Evolutionary conservation across 2,888 invertebrate species (phyloP), one percentile per base, ranked within the genome.

Genomic region (Caenorhabditis imperialis): DNA sequence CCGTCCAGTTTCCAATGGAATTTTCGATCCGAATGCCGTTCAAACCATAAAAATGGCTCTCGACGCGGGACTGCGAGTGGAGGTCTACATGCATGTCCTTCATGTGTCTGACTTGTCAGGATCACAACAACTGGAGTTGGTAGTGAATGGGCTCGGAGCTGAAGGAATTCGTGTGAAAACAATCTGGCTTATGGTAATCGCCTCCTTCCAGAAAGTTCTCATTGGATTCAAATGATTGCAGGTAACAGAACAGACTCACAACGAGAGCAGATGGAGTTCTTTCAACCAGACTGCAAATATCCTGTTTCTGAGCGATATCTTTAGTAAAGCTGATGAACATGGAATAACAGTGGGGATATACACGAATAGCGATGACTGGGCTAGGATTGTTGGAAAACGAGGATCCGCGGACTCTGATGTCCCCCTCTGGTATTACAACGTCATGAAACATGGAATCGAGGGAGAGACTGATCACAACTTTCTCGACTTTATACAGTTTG

Each of bases 161-260:
- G 25, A 47, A 5, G 77, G 71, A 27, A 35, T 79, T 25, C 63
- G 47, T 12, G 38, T 80, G 25, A 23, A 65, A 20, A 10, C 62
- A 22, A 27, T 80, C 22, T 80, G 80, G 80, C 55, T 77, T 25
- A 63, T 70, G 30, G 67, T 67, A 5, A n/a, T n/a, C n/a, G n/a
- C n/a, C n/a, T n/a, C n/a, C n/a, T n/a, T n/a, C n/a, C n/a, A n/a
- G n/a, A n/a, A n/a, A n/a, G n/a, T n/a, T n/a, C n/a, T n/a, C n/a
- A n/a, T n/a, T n/a, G n/a, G n/a, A n/a, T n/a, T 18, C 12, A 42
- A 42, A 18, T 42, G 40, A 42, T 23, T 47, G 14, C 16, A 47
- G 48, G 33, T 16, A 12, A 48, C 30, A 6, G 14, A 7, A 23
- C 48, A 33, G 5, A 22, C 33, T 2, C 5, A 27, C 1, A 27